Conservation (phyloP, 1,140 invertebrate genomes). For the Adoxophyes honmai region DNA sequence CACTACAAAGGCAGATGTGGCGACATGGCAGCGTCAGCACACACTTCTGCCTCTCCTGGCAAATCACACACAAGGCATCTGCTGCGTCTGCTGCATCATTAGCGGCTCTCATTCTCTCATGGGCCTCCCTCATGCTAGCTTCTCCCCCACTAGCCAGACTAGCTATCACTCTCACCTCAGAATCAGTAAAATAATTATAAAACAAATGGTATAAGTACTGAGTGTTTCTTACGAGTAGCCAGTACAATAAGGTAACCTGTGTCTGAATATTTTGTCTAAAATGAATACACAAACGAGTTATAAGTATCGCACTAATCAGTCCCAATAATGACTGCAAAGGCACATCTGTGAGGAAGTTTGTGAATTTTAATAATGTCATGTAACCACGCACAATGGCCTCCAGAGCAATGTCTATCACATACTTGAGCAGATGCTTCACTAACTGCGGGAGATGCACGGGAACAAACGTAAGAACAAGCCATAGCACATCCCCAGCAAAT, state of each 20-base stretch:
- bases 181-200: conserved; percentile 62
- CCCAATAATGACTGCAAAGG: conserved; percentile 68
- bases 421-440: conserved; percentile 34
- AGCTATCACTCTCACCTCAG: conserved; percentile 58
- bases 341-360: conserved; percentile 68
- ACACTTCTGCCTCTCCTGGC: conserved; percentile 67
- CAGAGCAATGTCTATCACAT: conserved; percentile 37
- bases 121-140: conserved; percentile 30
- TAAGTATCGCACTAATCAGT: conserved; percentile 50
- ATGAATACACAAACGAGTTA: conserved; percentile 49
- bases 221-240: conserved; percentile 51
- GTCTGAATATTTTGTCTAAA: conserved; percentile 45
- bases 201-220: conserved; percentile 53
- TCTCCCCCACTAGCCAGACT: conserved; percentile 48
- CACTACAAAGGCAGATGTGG: conserved; percentile 65
- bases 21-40: conserved; percentile 66
- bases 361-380: conserved; percentile 50
- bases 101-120: conserved; percentile 24
- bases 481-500: conserved; percentile 54
- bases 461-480: conserved; percentile 63
- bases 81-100: conserved; percentile 37
- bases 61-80: conserved; percentile 66
- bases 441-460: conserved; percentile 58
- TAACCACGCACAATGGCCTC: conserved; percentile 42
- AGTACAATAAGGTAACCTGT: conserved; percentile 43